A percentile compares a stretch with the other conserved stretches of the same genome.
These are phyloP conservation scores for Amblyraja radiata DNA, from an alignment of 2,797 vertebrate genomes.

Conservation along the genomic window DNA sequence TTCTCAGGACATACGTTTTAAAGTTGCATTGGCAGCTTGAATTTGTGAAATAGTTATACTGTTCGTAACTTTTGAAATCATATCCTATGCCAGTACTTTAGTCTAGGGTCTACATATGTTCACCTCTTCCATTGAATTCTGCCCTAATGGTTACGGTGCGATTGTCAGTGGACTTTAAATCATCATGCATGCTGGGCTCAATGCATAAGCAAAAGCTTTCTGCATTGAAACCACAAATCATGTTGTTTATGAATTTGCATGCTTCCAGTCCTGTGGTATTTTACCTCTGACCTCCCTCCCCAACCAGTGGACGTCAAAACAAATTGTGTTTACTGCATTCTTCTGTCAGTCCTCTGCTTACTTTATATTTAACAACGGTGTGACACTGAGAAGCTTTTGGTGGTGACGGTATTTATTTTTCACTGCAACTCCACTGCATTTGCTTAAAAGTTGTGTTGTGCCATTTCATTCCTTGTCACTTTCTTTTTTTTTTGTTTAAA, in stretches of 20 bases:
- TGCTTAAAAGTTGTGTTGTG: not conserved
- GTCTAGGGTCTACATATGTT: not conserved
- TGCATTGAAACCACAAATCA: not conserved
- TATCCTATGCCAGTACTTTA: too few species aligned
- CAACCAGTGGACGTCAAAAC: not conserved
- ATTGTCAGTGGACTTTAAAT: not conserved
- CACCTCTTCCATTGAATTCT: not conserved
- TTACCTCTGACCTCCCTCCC: not conserved
- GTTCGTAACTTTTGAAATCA: not conserved
- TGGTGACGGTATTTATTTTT: not conserved
- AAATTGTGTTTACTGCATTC: not conserved
- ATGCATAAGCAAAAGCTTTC: not conserved
- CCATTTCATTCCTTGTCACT: not conserved
- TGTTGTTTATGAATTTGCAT: not conserved
- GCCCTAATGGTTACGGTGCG: not conserved
- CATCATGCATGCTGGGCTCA: not conserved
- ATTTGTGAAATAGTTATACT: not conserved
- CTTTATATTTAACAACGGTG: not conserved
- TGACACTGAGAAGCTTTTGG: not conserved
- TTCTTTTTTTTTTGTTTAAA: not conserved
- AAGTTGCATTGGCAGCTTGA: not conserved
- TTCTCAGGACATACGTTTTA: not conserved
- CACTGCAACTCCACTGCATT: not conserved
- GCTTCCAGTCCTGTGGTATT: not conserved
- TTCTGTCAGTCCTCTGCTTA: not conserved